Evolutionary conservation across 2,888 invertebrate species (phyloP).

Genomic region (Apoderus coryli): DNA sequence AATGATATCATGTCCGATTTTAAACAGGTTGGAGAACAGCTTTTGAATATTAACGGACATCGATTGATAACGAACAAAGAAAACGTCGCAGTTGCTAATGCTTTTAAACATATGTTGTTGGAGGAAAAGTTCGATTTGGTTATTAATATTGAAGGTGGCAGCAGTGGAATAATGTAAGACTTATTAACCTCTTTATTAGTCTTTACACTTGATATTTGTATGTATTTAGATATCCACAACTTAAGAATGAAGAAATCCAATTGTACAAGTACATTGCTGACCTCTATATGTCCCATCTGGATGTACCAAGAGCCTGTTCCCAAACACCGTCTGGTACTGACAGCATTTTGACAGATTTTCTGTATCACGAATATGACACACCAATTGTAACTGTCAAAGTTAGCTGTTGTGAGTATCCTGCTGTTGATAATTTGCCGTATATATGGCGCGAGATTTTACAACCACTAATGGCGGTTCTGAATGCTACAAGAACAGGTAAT

Average conservation of each 20-base stretch:
- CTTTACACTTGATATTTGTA: no score
- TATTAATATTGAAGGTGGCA: slow-evolving; percentile 61
- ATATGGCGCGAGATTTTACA: slow-evolving; percentile 57
- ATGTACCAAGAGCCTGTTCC: slow-evolving; percentile 28
- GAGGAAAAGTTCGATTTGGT: slow-evolving; percentile 55
- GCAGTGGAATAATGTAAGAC: slow-evolving; percentile 41
- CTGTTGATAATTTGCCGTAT: slow-evolving; percentile 44
- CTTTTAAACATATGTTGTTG: slow-evolving; percentile 49
- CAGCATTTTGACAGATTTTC: slow-evolving; percentile 40
- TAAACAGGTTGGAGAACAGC: slow-evolving; percentile 50
- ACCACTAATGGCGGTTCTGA: slow-evolving; percentile 47
- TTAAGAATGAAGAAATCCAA: slow-evolving; percentile 20
- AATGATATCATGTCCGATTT: slow-evolving; percentile 33
- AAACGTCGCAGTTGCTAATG: slow-evolving; percentile 36
- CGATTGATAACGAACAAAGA: slow-evolving; percentile 30
- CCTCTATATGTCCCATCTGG: slow-evolving; percentile 33
- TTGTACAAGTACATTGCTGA: slow-evolving; percentile 38
- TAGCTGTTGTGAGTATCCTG: slow-evolving; percentile 74
- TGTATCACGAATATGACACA: slow-evolving; percentile 46
- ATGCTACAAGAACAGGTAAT: slow-evolving; percentile 47
- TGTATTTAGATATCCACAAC: slow-evolving; percentile 25
- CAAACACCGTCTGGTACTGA: slow-evolving; percentile 29
- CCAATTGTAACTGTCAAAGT: slow-evolving; percentile 59
- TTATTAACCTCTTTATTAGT: slow-evolving; percentile 5
- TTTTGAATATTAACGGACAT: slow-evolving; percentile 37